Conservation (phyloP, 1,140 invertebrate genomes). For the Drosophila rhopaloa region DNA sequence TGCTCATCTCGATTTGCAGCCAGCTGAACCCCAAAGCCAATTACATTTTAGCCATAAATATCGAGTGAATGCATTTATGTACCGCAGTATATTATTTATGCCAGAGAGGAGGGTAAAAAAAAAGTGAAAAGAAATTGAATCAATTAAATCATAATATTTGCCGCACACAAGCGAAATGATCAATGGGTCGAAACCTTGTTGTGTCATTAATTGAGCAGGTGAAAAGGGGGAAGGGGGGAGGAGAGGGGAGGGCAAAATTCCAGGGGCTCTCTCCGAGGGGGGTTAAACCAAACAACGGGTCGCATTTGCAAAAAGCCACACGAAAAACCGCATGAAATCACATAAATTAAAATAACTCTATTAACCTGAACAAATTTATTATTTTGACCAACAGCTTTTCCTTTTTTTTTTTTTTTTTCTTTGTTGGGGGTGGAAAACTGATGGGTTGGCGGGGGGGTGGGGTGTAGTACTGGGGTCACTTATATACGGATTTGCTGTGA, state of each 20-base stretch:
- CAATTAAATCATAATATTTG: slow-evolving; percentile 50
- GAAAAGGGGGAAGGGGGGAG: background rate
- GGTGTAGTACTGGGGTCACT: slow-evolving; percentile 1
- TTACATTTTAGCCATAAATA: slow-evolving; percentile 12
- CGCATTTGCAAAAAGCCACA: slow-evolving; percentile 78
- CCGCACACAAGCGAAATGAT: slow-evolving; percentile 20
- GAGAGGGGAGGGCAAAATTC: background rate
- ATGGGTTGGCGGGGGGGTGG: background rate
- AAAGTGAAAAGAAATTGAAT: slow-evolving; percentile 22
- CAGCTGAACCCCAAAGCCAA: slow-evolving; percentile 14
- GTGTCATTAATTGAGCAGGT: slow-evolving; percentile 40
- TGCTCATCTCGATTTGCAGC: slow-evolving; percentile 4
- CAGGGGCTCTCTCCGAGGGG: background rate
- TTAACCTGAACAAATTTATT: slow-evolving; percentile 83
- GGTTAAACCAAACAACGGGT: slow-evolving; percentile 42
- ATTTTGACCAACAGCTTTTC: slow-evolving; percentile 71
- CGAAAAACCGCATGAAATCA: slow-evolving; percentile 79
- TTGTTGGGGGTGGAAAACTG: too few species aligned
- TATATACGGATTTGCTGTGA: slow-evolving; percentile 34
- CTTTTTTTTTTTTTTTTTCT: slow-evolving; percentile 2
- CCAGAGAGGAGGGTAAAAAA: background rate
- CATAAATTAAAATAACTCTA: slow-evolving; percentile 83
- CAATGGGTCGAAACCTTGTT: slow-evolving; percentile 40
- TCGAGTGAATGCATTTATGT: background rate
- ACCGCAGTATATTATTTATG: background rate